Conservation (phyloP, 2,797 vertebrate genomes). For the Trematomus bernacchii region DNA sequence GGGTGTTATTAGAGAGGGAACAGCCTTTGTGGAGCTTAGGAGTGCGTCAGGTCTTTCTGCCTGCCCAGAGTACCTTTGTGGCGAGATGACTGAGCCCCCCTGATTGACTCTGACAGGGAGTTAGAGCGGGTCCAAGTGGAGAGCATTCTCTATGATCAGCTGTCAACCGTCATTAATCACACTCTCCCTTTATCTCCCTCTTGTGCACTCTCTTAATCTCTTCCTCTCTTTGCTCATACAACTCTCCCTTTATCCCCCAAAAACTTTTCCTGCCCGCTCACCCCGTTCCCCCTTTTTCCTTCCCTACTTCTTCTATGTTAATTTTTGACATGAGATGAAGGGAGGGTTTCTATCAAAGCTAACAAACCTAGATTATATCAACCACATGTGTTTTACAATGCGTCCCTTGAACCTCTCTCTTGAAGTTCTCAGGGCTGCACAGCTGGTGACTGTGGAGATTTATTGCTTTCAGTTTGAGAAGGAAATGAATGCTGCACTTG, state of each 20-base stretch:
- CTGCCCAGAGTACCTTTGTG: constrained; percentile 79
- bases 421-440: constrained; percentile 61
- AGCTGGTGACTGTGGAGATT: constrained; percentile 73
- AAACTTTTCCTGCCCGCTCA: constrained; percentile 51
- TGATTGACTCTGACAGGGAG: constrained; percentile 88
- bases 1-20: constrained; percentile 72
- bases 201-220: constrained; percentile 68
- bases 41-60: constrained; percentile 76
- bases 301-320: constrained; percentile 40
- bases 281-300: constrained; percentile 32
- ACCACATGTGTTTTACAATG: constrained; percentile 78
- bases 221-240: constrained; percentile 67
- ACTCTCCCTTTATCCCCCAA: constrained; percentile 51
- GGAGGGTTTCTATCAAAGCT: constrained; percentile 63
- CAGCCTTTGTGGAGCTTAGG: constrained; percentile 76
- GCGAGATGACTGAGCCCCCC: constrained; percentile 80
- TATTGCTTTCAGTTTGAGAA: constrained; percentile 72
- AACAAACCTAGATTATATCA: constrained; percentile 69
- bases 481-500: constrained; percentile 79
- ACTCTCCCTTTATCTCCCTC: constrained; percentile 74
- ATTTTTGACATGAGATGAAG: constrained; percentile 60
- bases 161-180: constrained; percentile 85
- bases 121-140: constrained; percentile 80
- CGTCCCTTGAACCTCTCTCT: constrained; percentile 62
- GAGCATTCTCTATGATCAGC: constrained; percentile 88